Evolutionary conservation across 2,113 vertebrate species (phyloP), one percentile per base, ranked within the genome.

Genomic region (Aptenodytes forsteri): DNA sequence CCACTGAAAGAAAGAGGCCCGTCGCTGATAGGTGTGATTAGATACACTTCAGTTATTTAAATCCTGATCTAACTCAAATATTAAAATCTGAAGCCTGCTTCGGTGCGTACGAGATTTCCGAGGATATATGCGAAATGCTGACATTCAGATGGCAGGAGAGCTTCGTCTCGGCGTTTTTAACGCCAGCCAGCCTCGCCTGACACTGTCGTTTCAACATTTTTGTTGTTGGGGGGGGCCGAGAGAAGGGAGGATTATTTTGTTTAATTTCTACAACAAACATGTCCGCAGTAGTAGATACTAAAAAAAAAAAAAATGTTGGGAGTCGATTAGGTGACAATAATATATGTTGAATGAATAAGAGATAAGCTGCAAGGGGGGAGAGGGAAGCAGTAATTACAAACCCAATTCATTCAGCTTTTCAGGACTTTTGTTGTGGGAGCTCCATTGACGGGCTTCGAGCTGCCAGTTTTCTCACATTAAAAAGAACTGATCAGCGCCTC

Each of bases 401-500:
- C 98, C 97, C 95, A 97, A 98, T 98, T 98, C 98, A 98, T 98
- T 98, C 98, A 98, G 98, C 98, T 98, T 98, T 98, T 98, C 97
- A 98, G 98, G 98, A 98, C 98, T 98, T 98, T 98, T 98, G 98
- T 98, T 97, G 96, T 97, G 94, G 92, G 96, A 95, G 95, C 97
- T 97, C 97, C 98, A 98, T 97, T 98, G 98, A 98, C 84, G 87
- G 97, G 95, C 96, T 98, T 93, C 97, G 97, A 98, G 97, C 97
- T 97, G 97, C 96, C 96, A 97, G 97, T 97, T 98, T 98, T 98
- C 98, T 98, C 98, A 98, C 98, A 98, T 98, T 98, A 98, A 98
- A 98, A 97, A 98, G 97, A 98, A 96, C 96, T 97, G 98, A 97
- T 98, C 97, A 97, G 94, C 81, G 96, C 98, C 98, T 97, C 96